Conservation (phyloP, 2,888 invertebrate species). For the Endotricha flammealis region DNA sequence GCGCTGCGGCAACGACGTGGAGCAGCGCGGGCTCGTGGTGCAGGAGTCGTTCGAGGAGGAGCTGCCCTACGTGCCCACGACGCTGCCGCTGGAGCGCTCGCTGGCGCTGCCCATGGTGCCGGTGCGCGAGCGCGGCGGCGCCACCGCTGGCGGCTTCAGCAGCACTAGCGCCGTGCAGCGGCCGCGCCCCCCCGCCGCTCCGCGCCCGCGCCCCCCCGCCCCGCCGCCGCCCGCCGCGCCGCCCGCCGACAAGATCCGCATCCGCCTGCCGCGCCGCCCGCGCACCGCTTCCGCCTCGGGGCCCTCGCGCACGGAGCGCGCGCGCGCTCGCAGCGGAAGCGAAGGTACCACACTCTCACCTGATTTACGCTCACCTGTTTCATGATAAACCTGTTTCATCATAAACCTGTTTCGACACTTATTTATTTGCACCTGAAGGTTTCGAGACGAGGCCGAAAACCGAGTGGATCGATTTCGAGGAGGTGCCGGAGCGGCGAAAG, state of each 20-base stretch:
- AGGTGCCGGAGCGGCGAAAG: slow-evolving; percentile 89
- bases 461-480: slow-evolving; percentile 93
- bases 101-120: slow-evolving; percentile 89
- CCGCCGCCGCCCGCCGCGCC: slow-evolving; percentile 21
- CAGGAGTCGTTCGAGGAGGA: slow-evolving; percentile 92
- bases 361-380: no score
- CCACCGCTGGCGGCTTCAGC: slow-evolving; percentile 21
- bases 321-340: slow-evolving; percentile 45
- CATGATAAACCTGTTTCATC: no score
- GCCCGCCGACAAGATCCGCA: slow-evolving; percentile 56
- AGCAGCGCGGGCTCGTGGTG: slow-evolving; percentile 83
- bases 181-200: slow-evolving; percentile 59
- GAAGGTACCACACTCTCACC: slow-evolving; percentile 33
- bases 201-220: slow-evolving; percentile 25
- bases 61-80: slow-evolving; percentile 93
- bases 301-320: slow-evolving; percentile 26
- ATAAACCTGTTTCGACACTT: neutral
- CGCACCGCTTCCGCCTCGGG: slow-evolving; percentile 30
- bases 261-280: slow-evolving; percentile 54
- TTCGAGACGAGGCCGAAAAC: slow-evolving; percentile 41
- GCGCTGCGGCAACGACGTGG: slow-evolving; percentile 77
- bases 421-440: slow-evolving; percentile 14
- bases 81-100: slow-evolving; percentile 90
- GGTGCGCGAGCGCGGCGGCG: slow-evolving; percentile 71
- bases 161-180: slow-evolving; percentile 50